A percentile compares a stretch with the other conserved stretches of the same genome.
Conservation (phyloP, 2,113 vertebrate genomes). For the Rhodinocichla rosea region DNA sequence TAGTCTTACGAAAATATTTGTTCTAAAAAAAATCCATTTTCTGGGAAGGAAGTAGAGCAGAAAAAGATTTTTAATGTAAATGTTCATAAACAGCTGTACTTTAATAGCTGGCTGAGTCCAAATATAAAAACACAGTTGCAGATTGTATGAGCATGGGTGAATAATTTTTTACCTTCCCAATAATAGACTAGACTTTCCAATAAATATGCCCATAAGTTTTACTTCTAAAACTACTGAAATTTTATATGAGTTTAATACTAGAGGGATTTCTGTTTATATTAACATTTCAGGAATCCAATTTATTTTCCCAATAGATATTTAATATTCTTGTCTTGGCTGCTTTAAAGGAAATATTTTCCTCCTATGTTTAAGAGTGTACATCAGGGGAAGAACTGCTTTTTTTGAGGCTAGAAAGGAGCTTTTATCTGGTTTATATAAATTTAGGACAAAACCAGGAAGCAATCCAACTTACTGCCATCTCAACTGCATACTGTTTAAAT, state of each 20-base stretch:
- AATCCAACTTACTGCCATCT: not conserved
- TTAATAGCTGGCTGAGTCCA: not conserved
- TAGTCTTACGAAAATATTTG: not conserved
- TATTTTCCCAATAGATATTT: conserved; percentile 3
- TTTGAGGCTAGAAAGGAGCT: not conserved
- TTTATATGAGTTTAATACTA: not conserved
- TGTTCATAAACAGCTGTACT: not conserved
- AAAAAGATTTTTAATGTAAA: not conserved
- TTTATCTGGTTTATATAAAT: not conserved
- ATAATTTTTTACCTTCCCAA: not conserved
- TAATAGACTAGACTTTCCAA: not conserved
- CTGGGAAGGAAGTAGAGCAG: not conserved
- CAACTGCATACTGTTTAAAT: not conserved
- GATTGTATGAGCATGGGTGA: not conserved
- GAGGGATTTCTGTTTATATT: not conserved
- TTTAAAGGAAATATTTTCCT: not conserved
- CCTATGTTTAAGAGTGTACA: not conserved
- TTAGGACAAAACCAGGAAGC: not conserved
- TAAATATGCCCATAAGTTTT: not conserved
- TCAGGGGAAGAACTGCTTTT: not conserved
- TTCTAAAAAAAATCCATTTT: not conserved
- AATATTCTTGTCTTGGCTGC: not conserved
- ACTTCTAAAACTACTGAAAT: not conserved
- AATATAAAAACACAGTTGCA: not conserved
- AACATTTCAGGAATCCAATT: not conserved